Base-by-base conservation (phyloP, 2,888 invertebrate genomes). In the Orthosia cruda region DNA sequence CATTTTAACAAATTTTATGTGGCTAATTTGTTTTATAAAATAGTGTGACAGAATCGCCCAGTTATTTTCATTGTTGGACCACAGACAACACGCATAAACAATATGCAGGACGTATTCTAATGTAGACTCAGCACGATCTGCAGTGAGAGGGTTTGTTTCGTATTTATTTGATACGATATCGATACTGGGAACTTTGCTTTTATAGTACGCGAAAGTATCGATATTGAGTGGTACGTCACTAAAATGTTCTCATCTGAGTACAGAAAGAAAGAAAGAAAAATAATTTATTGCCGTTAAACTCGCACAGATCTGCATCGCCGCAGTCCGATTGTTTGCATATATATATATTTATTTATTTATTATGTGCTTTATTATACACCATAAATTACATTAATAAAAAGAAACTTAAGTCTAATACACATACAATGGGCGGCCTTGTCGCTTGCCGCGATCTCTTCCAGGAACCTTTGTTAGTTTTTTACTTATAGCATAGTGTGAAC, bases 1-100 rank as follows among this genome's bases (percentile, higher is more conserved):
- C 55, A 77, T 81, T 85, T 83, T 77, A 85, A 68, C 72, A 73
- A 67, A 84, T 81, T 73, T 85, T 83, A 83, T 81, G 77, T 54
- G 4, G 3, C 47, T 66, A 85, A 83, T 83, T 71, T 77, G 67
- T 77, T 85, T 15, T 11, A 57, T 59, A 81, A 81, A 66, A 81
- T 83, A 81, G 68, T 71, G 62, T 7, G 77, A 83, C 85, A 68
- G 54, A 13, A 74, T 57, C 52, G 54, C n/a, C 49, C 62, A 50
- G 78, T 82, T 84, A 78, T 86, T 81, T 71, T 67, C 78, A 81
- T 89, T 81, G 87, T 87, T 83, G 59, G 73, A 77, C 54, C 23
- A 71, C 74, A 80, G 77, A 83, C 76, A 81, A 62, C 58, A 64
- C 15, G 13, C 64, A 84, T 88, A 87, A 86, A 89, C 83, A 81